Base-by-base conservation (phyloP, 2,888 invertebrate species). In the Trileptium ribeirensis region DNA sequence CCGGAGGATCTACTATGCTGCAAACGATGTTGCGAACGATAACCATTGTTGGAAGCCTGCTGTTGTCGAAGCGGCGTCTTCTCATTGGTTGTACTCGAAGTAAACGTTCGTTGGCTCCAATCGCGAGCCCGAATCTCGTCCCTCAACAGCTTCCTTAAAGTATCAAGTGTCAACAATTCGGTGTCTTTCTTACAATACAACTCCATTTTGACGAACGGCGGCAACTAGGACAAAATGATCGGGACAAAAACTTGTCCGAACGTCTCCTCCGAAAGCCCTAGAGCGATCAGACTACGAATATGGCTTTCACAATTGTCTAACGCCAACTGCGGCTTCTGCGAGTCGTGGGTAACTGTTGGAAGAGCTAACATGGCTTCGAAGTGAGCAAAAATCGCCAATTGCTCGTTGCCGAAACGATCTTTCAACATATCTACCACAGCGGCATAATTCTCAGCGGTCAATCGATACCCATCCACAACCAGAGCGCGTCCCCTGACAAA, bases 211-310 rank as follows among this genome's bases (percentile, higher is more conserved):
- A 70, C 36, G 70, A 36, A 36, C 3, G 33, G 15, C 15, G 70
- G 70, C 19, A 70, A n/a, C 36, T 70, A 15, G 8, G 70, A 70
- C 33, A 70, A 70, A 19, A 70, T 70, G 15, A 70, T 70, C n/a
- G 70, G 70, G 33, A n/a, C n/a, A 70, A 70, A 70, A 8, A 70
- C 70, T n/a, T 70, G 31, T 31, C 70, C 70, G 36, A 70, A 70
- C 33, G 70, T 70, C 8, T 29, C 8, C 36, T 70, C 70, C 8
- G 51, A 24, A 8, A 51, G 51, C 8, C 51, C 51, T 15, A 51
- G 51, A 24, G 51, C 51, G 51, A 33, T 70, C 19, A 70, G 36
- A n/a, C 70, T 70, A 33, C 70, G 31, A 36, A 70, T 36, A n/a
- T 70, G 70, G 15, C 36, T 8, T n/a, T 70, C 70, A 70, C 70